Conservation (phyloP, 2,888 invertebrate species). For the Stegana nigrithorax region DNA sequence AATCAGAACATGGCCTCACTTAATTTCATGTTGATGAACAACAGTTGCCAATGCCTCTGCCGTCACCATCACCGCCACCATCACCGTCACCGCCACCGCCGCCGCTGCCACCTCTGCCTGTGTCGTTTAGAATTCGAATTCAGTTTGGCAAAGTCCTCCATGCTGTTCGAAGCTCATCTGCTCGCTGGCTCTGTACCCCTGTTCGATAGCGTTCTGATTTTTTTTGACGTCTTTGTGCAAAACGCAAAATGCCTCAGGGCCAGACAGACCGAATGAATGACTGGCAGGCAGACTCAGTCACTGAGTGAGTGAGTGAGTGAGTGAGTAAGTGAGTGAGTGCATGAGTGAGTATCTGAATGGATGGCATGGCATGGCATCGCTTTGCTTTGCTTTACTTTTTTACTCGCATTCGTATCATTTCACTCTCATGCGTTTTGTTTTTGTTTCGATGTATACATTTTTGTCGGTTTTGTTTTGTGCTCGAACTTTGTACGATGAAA, state of each 20-base stretch:
- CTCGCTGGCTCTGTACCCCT: slow-evolving; percentile 46
- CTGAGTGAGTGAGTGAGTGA: not conserved
- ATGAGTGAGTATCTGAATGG: not conserved
- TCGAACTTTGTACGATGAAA: slow-evolving; percentile 11
- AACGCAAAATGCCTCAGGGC: not conserved
- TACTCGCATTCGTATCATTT: not conserved
- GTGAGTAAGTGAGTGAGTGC: too few species aligned
- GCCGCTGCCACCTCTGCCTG: not conserved
- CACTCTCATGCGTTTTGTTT: slow-evolving; percentile 39
- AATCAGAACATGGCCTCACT: too few species aligned
- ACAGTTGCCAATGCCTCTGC: too few species aligned
- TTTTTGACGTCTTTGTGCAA: slow-evolving; percentile 39
- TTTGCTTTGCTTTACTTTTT: not conserved
- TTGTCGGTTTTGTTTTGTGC: slow-evolving; percentile 24
- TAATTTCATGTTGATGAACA: too few species aligned
- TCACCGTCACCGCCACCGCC: not conserved
- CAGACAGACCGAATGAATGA: too few species aligned
- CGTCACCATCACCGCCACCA: too few species aligned
- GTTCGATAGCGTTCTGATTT: slow-evolving; percentile 50
- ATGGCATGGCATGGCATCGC: slow-evolving; percentile 11
- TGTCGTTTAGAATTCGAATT: slow-evolving; percentile 29
- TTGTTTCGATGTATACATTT: slow-evolving; percentile 52
- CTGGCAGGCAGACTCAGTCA: too few species aligned
- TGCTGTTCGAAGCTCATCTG: slow-evolving; percentile 19
- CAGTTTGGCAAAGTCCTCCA: slow-evolving; percentile 12